Conservation (phyloP, 2,797 vertebrate genomes). For the Enteromius viviparus region DNA sequence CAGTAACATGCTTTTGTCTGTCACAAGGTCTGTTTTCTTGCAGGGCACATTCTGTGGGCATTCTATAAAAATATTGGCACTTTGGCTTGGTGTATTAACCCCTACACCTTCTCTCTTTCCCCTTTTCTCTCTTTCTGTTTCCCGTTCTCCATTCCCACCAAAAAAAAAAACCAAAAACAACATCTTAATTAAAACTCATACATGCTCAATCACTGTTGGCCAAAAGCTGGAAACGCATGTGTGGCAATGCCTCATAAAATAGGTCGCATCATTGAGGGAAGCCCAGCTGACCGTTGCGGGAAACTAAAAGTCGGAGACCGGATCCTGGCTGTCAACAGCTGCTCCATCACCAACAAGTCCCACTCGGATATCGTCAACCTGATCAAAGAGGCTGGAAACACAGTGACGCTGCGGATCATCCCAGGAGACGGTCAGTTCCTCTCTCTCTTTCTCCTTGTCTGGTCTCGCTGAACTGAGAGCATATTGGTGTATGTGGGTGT, state of each 20-base stretch:
- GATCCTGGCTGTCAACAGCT: conserved; percentile 96
- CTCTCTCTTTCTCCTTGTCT: conserved; percentile 13
- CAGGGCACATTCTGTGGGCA: conserved; percentile 26
- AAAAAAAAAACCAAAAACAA: conserved; percentile 36
- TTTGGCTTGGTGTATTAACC: conserved; percentile 93
- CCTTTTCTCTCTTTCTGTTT: conserved; percentile 81
- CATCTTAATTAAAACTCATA: conserved; percentile 59
- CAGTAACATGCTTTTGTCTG: conserved; percentile 30
- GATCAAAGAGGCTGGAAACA: conserved; percentile 99
- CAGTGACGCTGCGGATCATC: conserved; percentile 98
- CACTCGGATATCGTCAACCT: conserved; percentile 99
- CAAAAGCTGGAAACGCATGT: conserved; percentile 97
- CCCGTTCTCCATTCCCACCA: conserved; percentile 57
- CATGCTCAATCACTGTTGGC: conserved; percentile 65
- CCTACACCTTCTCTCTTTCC: conserved; percentile 87
- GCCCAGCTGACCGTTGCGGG: conserved; percentile 98
- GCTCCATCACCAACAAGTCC: conserved; percentile 99
- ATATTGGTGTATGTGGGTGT: conserved; percentile 32
- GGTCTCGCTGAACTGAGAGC: conserved; percentile 11
- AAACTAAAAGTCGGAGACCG: conserved; percentile 99
- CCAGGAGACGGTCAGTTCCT: conserved; percentile 91
- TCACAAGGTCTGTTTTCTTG: conserved; percentile 31
- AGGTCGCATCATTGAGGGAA: conserved; percentile 99
- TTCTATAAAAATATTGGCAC: conserved; percentile 49
- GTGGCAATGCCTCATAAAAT: conserved; percentile 99